These are phyloP conservation scores for Pterocles orientalis DNA, from an alignment of 2,113 vertebrate genomes.

Conservation along the genomic window DNA sequence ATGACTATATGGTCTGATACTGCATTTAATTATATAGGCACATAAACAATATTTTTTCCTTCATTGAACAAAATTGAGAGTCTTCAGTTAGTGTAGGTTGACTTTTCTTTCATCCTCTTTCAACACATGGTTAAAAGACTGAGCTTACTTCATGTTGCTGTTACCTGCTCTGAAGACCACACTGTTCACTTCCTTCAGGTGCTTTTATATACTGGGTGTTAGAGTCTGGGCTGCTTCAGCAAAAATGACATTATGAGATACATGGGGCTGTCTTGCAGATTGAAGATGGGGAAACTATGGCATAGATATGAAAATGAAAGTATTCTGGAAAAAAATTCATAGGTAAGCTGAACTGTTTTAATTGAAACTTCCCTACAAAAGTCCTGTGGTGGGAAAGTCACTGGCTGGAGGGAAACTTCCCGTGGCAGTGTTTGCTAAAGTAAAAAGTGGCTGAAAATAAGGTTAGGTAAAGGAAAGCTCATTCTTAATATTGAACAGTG, in stretches of 20 bases:
- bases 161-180: background rate
- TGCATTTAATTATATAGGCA: background rate
- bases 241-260: background rate
- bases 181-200: background rate
- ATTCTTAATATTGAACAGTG: background rate
- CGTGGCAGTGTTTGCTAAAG: background rate
- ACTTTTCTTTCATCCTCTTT: background rate
- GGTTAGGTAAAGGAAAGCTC: rapidly evolving
- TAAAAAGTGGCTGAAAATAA: background rate
- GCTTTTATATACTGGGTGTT: background rate
- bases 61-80: background rate
- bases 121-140: background rate
- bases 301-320: background rate
- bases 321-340: background rate
- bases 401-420: background rate
- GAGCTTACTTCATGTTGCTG: background rate
- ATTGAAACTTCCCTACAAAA: background rate
- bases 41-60: background rate
- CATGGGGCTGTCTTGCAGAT: background rate
- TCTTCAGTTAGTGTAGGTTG: background rate
- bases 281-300: background rate
- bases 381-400: background rate
- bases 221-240: background rate
- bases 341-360: background rate
- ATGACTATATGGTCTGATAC: background rate